phyloP scores from a whole-genome alignment of 2,888 invertebrate genomes.

The Polydrusus pterygomalis region DNA sequence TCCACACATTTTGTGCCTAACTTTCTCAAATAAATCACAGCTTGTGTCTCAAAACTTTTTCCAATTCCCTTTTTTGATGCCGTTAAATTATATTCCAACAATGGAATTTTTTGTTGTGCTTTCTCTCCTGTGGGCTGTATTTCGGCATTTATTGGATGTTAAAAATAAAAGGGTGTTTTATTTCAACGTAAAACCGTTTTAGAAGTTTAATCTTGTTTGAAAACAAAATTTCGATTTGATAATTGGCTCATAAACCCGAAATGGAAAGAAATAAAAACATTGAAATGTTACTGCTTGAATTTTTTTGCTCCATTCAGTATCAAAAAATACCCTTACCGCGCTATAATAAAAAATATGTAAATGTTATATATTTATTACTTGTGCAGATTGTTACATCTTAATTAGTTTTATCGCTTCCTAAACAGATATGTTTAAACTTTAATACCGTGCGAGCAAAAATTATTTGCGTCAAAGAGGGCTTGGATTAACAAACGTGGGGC shows the following conservation, averaged over 20 bases:
- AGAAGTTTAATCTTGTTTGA: constrained; percentile 27
- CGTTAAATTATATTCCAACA: constrained; percentile 37
- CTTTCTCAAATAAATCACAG: constrained; percentile 43
- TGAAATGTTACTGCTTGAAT: neutral
- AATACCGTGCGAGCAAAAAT: too few species aligned
- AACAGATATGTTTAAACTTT: too few species aligned
- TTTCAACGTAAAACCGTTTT: constrained; percentile 30
- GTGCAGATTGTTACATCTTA: too few species aligned
- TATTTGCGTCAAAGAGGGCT: too few species aligned
- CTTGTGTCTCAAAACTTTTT: constrained; percentile 40
- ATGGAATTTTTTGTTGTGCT: constrained; percentile 38
- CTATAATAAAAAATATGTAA: too few species aligned
- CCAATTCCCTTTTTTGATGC: constrained; percentile 27
- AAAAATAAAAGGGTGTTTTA: constrained; percentile 32
- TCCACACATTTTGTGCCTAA: constrained; percentile 29
- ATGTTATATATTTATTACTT: too few species aligned
- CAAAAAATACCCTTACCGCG: too few species aligned
- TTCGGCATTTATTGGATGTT: constrained; percentile 37
- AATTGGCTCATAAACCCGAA: constrained; percentile 33
- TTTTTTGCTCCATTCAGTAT: too few species aligned
- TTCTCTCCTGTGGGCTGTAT: constrained; percentile 20
- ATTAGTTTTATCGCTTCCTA: too few species aligned
- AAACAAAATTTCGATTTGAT: constrained; percentile 41
- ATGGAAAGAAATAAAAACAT: neutral
- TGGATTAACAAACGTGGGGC: too few species aligned